phyloP scores from a whole-genome alignment of 1,140 invertebrate genomes.

The Drosophila fuyamai region DNA sequence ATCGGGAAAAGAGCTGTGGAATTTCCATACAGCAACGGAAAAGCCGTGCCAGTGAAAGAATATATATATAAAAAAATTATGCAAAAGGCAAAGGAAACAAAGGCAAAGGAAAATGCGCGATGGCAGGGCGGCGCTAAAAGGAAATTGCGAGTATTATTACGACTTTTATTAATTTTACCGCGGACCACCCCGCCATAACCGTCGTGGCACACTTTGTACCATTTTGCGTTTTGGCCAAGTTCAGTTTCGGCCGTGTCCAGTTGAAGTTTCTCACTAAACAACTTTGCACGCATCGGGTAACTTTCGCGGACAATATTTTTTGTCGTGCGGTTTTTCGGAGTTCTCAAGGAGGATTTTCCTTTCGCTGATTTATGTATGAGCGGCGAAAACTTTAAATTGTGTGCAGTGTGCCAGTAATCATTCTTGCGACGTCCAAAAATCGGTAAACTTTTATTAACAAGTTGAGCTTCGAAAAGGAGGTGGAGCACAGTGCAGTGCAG shows the following conservation, averaged over 20 bases:
- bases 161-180: conserved; percentile 82
- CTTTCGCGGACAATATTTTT: conserved; percentile 51
- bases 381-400: conserved; percentile 75
- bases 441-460: conserved; percentile 80
- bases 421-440: conserved; percentile 64
- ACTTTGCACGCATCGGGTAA: conserved; percentile 74
- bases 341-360: conserved; percentile 41
- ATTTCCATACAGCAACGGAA: conserved; percentile 38
- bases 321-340: conserved; percentile 10
- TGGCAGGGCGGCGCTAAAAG: conserved; percentile 58
- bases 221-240: conserved; percentile 53
- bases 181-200: conserved; percentile 10
- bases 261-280: conserved; percentile 79
- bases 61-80: conserved; percentile 28
- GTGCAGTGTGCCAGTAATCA: conserved; percentile 67
- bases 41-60: conserved; percentile 14
- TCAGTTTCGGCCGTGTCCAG: conserved; percentile 57
- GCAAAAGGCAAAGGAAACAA: conserved; percentile 35
- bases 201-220: conserved; percentile 55
- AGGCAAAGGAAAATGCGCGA: conserved; percentile 58
- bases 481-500: neutral
- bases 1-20: conserved; percentile 43
- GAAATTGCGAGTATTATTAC: conserved; percentile 83
- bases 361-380: conserved; percentile 73
- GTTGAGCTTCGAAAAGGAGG: conserved; percentile 33